Evolutionary conservation across 2,888 invertebrate genomes (phyloP).

Genomic region (Dione vanillae): DNA sequence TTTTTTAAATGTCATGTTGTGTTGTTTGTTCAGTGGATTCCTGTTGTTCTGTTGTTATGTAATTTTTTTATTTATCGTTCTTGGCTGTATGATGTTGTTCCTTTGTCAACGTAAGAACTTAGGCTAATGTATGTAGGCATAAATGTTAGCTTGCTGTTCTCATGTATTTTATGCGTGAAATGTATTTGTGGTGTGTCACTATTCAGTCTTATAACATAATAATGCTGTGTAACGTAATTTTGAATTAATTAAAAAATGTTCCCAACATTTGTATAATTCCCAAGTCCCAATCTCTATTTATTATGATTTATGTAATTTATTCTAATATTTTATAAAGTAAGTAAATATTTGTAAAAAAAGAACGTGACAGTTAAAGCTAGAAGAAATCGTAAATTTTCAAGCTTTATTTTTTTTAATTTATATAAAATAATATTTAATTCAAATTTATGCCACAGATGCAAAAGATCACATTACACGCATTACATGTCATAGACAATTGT

Average conservation of each 20-base stretch:
- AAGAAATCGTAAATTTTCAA: no score
- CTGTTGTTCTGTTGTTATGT: neutral
- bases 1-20: conserved; percentile 1
- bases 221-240: neutral
- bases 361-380: no score
- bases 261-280: no score
- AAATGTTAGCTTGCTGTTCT: conserved; percentile 21
- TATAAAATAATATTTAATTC: no score
- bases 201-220: neutral
- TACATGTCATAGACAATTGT: conserved; percentile 1
- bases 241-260: no score
- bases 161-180: conserved; percentile 22
- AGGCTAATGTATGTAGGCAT: conserved; percentile 23
- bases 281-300: no score
- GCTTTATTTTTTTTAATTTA: no score
- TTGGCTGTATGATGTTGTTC: neutral
- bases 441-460: neutral
- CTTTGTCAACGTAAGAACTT: neutral
- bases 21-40: conserved; percentile 1
- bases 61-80: neutral
- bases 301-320: no score
- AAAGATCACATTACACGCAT: neutral
- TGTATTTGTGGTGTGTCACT: conserved; percentile 13
- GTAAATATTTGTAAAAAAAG: no score
- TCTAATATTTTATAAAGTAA: no score